Percentiles rank a stretch among this genome's conserved stretches.
Evolutionary conservation across 2,113 vertebrate genomes (phyloP).

Genomic region (Indri indri): DNA sequence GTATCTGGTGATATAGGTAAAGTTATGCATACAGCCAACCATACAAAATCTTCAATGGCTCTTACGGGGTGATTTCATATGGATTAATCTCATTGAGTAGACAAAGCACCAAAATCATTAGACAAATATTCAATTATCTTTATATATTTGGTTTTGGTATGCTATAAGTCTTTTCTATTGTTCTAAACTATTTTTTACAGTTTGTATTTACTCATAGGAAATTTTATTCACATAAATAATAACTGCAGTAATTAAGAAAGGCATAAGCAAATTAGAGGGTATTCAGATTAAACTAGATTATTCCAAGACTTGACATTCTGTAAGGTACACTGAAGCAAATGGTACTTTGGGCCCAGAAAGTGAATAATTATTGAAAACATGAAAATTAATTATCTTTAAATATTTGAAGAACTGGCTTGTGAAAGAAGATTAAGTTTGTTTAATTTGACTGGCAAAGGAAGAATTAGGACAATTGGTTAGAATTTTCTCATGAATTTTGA

Average conservation of each 20-base stretch:
- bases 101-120: background rate
- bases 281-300: background rate
- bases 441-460: background rate
- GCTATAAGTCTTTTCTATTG: background rate
- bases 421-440: background rate
- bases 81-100: background rate
- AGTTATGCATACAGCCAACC: background rate
- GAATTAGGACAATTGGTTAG: background rate
- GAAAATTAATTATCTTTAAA: conserved; percentile 36
- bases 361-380: background rate
- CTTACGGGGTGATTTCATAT: background rate
- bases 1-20: background rate
- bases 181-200: background rate
- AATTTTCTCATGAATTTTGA: background rate
- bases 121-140: background rate
- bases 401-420: background rate
- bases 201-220: background rate
- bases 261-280: background rate
- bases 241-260: background rate
- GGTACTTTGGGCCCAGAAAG: background rate
- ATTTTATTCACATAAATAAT: background rate
- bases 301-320: background rate
- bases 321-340: background rate
- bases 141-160: background rate
- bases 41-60: background rate